Base-by-base conservation (phyloP, 2,797 vertebrate species). In the Tragopan temminckii region DNA sequence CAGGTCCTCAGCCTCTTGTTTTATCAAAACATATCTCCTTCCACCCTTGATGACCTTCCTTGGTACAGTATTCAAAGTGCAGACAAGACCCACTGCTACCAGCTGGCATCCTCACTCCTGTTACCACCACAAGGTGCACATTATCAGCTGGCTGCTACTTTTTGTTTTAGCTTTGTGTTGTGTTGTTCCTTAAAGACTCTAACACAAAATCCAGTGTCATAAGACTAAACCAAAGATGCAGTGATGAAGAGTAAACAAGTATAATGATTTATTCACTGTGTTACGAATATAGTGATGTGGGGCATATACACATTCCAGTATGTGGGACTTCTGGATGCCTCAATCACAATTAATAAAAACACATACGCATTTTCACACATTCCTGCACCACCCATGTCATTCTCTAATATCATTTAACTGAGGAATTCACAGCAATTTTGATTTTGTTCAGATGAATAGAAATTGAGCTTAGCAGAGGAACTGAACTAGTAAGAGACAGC, bases 251-350 rank as follows among this genome's bases (percentile, higher is more conserved):
- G 48, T 5, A 27, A 8, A 11, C 0, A 81, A 88, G 50, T 16
- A 0, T 8, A 45, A 7, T 53, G 31, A 38, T 74, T 69, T 48
- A 52, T 0, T 31, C 61, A 66, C 2, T 0, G 3, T 4, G n/a
- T 74, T 72, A 74, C 3, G 12, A 90, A 74, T 10, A 81, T 25
- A 72, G 16, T 7, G 18, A 79, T 25, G 15, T 7, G 13, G 15
- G 80, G 24, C 5, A 4, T 21, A 50, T 2, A 3, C 5, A n/a
- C 19, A 24, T 19, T 55, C 21, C 27, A 33, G 12, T n/a, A 57
- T 1, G 15, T 1, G 18, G 31, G 13, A 40, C 46, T 52, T 20
- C 27, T 62, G 29, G 21, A 7, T 68, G 23, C 48, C 57, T 15
- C 1, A 0, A 24, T 0, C 59, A 25, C 59, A 77, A 80, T 8